These are phyloP conservation scores for Clitarchus hookeri DNA, from an alignment of 2,888 invertebrate genomes.

Conservation along the genomic window DNA sequence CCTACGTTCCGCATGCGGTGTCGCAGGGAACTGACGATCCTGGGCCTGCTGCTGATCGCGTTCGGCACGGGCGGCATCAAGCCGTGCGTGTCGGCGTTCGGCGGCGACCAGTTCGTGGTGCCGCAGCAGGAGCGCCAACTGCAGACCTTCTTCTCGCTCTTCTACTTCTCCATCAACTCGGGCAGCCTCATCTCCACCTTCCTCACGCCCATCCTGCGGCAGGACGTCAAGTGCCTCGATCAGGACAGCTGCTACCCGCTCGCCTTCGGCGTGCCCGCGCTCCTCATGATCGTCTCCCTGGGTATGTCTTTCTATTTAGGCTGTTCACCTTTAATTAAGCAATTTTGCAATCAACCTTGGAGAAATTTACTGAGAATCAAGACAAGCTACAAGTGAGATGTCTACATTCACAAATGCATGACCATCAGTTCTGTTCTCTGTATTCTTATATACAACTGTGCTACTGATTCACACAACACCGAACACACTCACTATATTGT, in stretches of 20 bases:
- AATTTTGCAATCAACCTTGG: background rate
- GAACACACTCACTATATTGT: too few relatives aligned
- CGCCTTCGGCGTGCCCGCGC: conserved; percentile 88
- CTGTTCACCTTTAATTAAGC: too few relatives aligned
- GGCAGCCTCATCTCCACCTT: conserved; percentile 89
- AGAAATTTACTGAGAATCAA: too few relatives aligned
- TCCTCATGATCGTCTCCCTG: conserved; percentile 81
- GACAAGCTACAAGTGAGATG: too few relatives aligned
- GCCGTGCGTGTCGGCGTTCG: conserved; percentile 93
- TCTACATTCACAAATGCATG: too few relatives aligned
- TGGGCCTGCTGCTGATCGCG: conserved; percentile 76
- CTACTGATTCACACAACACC: too few relatives aligned
- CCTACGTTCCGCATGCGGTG: too few relatives aligned
- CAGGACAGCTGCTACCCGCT: conserved; percentile 77
- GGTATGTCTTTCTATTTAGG: conserved; percentile 58
- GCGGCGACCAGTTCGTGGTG: conserved; percentile 88
- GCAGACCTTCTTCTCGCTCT: conserved; percentile 87
- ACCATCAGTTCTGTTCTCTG: too few relatives aligned
- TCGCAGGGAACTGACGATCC: conserved; percentile 65
- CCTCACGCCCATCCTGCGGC: conserved; percentile 84
- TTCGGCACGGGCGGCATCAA: conserved; percentile 95
- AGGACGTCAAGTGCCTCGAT: conserved; percentile 76
- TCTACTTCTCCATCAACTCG: conserved; percentile 91
- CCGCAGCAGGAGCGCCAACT: conserved; percentile 80
- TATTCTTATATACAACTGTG: too few relatives aligned